A percentile compares a stretch with the other conserved stretches of the same genome.
Evolutionary conservation across 2,888 invertebrate species (phyloP).

Genomic region (Autographa gamma): DNA sequence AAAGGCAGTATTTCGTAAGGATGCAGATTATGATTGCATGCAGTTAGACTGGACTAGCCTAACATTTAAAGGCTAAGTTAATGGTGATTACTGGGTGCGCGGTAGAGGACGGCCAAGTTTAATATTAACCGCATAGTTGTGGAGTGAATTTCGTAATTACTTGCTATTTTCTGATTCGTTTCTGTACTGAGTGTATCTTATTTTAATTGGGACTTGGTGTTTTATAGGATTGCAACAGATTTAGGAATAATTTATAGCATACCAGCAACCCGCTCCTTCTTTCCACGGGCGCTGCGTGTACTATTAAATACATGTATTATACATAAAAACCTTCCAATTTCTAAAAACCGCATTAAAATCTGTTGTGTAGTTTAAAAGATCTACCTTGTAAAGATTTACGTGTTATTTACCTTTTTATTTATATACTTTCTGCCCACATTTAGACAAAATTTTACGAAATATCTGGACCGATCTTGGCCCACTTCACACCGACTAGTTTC

Average conservation of each 20-base stretch:
- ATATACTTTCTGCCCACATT: background rate
- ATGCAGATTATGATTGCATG: conserved; percentile 6
- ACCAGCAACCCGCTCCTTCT: too few species aligned
- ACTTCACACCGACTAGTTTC: background rate
- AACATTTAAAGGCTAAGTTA: conserved; percentile 5
- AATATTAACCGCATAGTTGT: background rate
- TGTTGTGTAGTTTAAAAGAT: too few species aligned
- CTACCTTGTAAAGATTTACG: too few species aligned
- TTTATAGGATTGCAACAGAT: background rate
- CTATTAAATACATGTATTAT: too few species aligned
- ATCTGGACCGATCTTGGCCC: background rate
- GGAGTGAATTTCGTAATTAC: background rate
- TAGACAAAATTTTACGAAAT: background rate
- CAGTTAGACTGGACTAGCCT: background rate
- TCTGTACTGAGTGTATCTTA: background rate
- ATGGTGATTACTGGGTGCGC: conserved; percentile 2
- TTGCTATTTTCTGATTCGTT: background rate
- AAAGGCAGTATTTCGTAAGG: conserved; percentile 5
- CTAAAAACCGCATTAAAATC: too few species aligned
- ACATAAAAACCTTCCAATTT: too few species aligned
- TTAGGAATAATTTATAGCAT: background rate
- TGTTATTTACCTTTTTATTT: background rate
- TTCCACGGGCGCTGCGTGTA: too few species aligned
- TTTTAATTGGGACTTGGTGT: background rate
- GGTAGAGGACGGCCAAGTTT: background rate